phyloP scores from a whole-genome alignment of 1,140 invertebrate genomes.

The Nebria ingens region DNA sequence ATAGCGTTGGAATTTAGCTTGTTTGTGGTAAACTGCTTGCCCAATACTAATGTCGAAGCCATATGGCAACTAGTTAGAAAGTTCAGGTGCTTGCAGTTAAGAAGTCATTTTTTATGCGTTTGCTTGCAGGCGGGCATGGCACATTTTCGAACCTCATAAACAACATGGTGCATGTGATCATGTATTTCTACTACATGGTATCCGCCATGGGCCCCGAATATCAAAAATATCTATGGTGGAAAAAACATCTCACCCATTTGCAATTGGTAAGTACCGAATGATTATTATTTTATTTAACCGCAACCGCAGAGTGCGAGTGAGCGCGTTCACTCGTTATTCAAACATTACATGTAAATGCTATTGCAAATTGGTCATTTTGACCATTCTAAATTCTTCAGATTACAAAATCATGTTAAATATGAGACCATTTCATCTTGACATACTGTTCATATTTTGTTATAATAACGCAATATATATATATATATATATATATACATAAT shows the following conservation, averaged over 20 bases:
- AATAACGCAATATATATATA: too few relatives aligned
- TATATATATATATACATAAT: too few relatives aligned
- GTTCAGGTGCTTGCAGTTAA: slow-evolving; percentile 11
- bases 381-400: too few relatives aligned
- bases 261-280: slow-evolving; percentile 64
- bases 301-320: too few relatives aligned
- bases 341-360: too few relatives aligned
- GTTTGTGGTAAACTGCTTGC: neutral
- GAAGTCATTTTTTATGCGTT: neutral
- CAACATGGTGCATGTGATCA: slow-evolving; percentile 88
- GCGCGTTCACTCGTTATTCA: neutral
- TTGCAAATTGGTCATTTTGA: too few relatives aligned
- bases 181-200: slow-evolving; percentile 90
- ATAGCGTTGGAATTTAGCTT: too few relatives aligned
- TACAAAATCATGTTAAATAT: too few relatives aligned
- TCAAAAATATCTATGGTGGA: slow-evolving; percentile 92
- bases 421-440: too few relatives aligned
- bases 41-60: neutral
- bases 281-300: slow-evolving; percentile 13
- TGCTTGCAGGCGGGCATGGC: slow-evolving; percentile 68
- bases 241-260: slow-evolving; percentile 82
- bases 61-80: slow-evolving; percentile 17
- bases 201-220: slow-evolving; percentile 83
- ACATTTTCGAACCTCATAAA: slow-evolving; percentile 88
- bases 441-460: neutral